Base-by-base conservation (phyloP, 2,888 invertebrate genomes). In the Tetranychus piercei region DNA sequence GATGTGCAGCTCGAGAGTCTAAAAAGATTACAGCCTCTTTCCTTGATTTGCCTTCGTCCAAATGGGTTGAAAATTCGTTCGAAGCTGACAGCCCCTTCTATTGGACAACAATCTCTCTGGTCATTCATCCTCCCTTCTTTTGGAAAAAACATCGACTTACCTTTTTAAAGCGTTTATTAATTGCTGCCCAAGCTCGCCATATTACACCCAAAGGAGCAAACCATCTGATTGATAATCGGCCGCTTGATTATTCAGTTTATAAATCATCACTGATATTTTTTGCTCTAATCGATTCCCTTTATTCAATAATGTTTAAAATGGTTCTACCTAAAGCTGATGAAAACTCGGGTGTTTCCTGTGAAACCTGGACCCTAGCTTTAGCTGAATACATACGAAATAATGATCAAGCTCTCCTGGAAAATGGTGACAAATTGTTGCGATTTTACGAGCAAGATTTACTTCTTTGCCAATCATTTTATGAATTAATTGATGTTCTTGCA, bases 341-440 rank as follows among this genome's bases (percentile, higher is more conserved):
- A 9, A 20, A 11, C 43, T 44, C 18, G n/a, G 66, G 8, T n/a
- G 74, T 73, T n/a, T 44, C 64, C 18, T 75, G 71, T 67, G 67
- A 71, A 22, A 69, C 76, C 79, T 96, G 96, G 96, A 89, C 94
- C 44, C 86, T 88, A 71, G 88, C 89, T 77, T 84, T 96, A 75
- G 94, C 94, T 23, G 94, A 94, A 82, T 94, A 90, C 82, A 91
- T 96, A 80, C 88, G 96, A 1, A 90, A 92, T 82, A 94, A 92
- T 84, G 96, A 97, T 84, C 93, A 93, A 82, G 86, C 87, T 6
- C 87, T 95, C 84, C 85, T 93, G 34, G 94, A 95, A 82, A 88
- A 89, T 18, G 91, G 92, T 15, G 93, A 94, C 82, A 87, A 87
- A 77, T 86, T 95, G 76, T 87, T 96, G 77, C 85, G 87, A 44